These are phyloP conservation scores for Dasyprocta punctata DNA, from an alignment of 2,113 vertebrate genomes.

Conservation along the genomic window DNA sequence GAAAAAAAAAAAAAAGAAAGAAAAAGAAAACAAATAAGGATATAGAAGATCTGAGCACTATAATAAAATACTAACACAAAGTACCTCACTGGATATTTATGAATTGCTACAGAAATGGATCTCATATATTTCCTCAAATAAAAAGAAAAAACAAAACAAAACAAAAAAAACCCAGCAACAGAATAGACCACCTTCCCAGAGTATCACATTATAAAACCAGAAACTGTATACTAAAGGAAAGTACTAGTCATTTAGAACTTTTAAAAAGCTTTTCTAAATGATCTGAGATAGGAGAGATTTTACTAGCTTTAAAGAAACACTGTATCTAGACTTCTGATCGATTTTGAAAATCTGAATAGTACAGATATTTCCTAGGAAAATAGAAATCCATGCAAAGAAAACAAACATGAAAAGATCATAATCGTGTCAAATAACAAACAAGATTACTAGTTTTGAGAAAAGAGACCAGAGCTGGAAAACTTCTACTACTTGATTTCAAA, in stretches of 20 bases:
- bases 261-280: constrained; percentile 17
- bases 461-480: background rate
- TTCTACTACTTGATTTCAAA: background rate
- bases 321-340: background rate
- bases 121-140: too few relatives aligned
- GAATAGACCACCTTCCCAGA: background rate
- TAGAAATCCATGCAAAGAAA: background rate
- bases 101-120: too few relatives aligned
- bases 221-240: background rate
- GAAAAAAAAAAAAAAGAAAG: too few relatives aligned
- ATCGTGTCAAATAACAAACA: background rate
- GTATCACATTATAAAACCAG: background rate
- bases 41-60: too few relatives aligned
- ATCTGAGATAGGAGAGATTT: background rate
- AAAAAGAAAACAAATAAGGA: too few relatives aligned
- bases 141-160: too few relatives aligned
- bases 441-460: background rate
- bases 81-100: too few relatives aligned
- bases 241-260: background rate
- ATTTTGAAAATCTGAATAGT: background rate
- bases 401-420: background rate
- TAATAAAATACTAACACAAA: too few relatives aligned
- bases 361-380: constrained; percentile 16
- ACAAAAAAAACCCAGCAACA: background rate
- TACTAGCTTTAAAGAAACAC: background rate